A percentile compares a stretch with the other conserved stretches of the same genome.
Conservation (phyloP, 2,797 vertebrate species). For the Enteromius treurensis region DNA sequence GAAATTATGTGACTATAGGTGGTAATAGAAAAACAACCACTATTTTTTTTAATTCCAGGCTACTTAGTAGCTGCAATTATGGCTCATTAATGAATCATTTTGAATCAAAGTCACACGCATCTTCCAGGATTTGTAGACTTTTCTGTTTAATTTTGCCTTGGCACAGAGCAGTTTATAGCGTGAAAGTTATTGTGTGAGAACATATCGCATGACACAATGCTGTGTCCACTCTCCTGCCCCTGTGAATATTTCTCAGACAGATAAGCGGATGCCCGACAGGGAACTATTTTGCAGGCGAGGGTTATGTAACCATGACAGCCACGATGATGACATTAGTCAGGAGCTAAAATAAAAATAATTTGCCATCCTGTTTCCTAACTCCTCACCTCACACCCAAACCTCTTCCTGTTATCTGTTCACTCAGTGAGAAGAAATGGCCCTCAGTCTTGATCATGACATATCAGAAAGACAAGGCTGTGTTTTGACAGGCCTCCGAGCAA, state of each 20-base stretch:
- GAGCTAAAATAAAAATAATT: conserved; percentile 72
- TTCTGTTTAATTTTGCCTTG: conserved; percentile 3
- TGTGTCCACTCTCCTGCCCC: conserved; percentile 47
- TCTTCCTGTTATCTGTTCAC: conserved; percentile 36
- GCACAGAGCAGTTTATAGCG: not conserved
- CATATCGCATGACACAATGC: conserved; percentile 48
- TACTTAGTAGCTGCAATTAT: not conserved
- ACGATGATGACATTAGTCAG: conserved; percentile 65
- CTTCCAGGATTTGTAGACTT: not conserved
- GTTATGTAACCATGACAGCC: conserved; percentile 64
- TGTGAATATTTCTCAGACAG: conserved; percentile 68
- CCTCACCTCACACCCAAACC: not conserved
- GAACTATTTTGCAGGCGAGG: conserved; percentile 43
- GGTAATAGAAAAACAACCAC: not conserved
- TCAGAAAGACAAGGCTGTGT: conserved; percentile 41
- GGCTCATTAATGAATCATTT: not conserved
- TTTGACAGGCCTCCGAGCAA: conserved; percentile 44
- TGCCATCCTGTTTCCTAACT: conserved; percentile 52
- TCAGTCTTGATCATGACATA: conserved; percentile 57
- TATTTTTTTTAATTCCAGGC: not conserved
- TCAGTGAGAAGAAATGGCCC: conserved; percentile 58
- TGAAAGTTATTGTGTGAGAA: conserved; percentile 13
- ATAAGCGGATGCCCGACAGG: conserved; percentile 54
- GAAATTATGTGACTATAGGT: not conserved
- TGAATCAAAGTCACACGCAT: not conserved